These are phyloP conservation scores for Drosophila paranaensis DNA, from an alignment of 2,888 invertebrate genomes.

Conservation along the genomic window DNA sequence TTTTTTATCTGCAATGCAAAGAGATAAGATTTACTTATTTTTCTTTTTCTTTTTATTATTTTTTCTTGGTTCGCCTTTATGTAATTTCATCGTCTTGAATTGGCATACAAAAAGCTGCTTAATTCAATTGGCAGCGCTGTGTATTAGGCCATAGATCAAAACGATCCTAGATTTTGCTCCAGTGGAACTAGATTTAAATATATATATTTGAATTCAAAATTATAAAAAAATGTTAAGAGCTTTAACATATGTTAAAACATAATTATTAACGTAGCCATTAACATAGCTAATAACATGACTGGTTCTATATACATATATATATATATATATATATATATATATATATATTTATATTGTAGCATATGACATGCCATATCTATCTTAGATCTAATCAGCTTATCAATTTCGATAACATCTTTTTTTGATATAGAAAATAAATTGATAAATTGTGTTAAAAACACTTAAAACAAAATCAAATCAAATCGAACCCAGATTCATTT, in stretches of 20 bases:
- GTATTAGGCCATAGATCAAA: constrained; percentile 9
- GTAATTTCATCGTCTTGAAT: constrained; percentile 28
- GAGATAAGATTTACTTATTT: constrained; percentile 34
- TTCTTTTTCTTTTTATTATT: constrained; percentile 3
- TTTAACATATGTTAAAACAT: background rate
- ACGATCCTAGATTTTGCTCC: background rate
- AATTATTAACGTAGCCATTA: too few species aligned
- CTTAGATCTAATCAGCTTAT: background rate
- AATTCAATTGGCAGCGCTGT: constrained; percentile 19
- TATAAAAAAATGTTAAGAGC: background rate
- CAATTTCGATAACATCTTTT: background rate
- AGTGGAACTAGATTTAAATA: background rate
- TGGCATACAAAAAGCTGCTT: constrained; percentile 24
- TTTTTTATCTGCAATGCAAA: constrained; percentile 29
- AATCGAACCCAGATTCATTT: constrained; percentile 1
- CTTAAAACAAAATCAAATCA: constrained; percentile 10
- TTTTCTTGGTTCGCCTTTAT: constrained; percentile 23
- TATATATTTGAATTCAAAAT: background rate
- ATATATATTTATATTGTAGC: too few species aligned
- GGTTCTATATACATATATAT: background rate
- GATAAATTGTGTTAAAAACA: background rate
- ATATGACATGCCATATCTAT: too few species aligned
- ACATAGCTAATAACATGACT: background rate
- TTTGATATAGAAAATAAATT: constrained; percentile 1
- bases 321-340: background rate